These are phyloP conservation scores for Laspeyria flexula DNA, from an alignment of 2,888 invertebrate genomes.

Conservation along the genomic window DNA sequence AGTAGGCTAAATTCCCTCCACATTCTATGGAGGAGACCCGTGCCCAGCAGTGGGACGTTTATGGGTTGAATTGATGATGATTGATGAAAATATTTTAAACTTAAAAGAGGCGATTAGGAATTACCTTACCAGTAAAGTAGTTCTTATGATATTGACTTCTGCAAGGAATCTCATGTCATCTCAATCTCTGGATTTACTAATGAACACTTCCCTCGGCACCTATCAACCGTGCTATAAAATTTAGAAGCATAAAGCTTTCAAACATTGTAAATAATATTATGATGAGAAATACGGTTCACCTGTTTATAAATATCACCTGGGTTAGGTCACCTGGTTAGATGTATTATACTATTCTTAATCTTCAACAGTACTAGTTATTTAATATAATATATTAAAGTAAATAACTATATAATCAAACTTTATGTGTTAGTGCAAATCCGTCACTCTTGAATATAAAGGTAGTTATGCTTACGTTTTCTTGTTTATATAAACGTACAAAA, in stretches of 20 bases:
- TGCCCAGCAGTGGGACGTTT: too few species aligned
- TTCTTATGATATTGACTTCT: too few species aligned
- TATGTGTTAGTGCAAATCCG: conserved; percentile 68
- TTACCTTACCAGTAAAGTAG: too few species aligned
- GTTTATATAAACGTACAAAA: conserved; percentile 65
- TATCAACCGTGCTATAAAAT: conserved; percentile 18
- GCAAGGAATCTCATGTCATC: too few species aligned
- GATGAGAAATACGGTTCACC: conserved; percentile 11
- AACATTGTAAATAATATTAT: conserved; percentile 6
- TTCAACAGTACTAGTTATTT: conserved; percentile 17
- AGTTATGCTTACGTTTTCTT: conserved; percentile 55
- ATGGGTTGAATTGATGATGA: too few species aligned
- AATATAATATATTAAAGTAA: conserved; percentile 26
- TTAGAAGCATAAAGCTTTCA: conserved; percentile 14
- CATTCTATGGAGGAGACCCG: too few species aligned
- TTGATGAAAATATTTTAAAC: too few species aligned
- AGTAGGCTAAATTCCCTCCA: too few species aligned
- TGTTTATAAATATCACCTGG: too few species aligned
- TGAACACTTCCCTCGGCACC: neutral
- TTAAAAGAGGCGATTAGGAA: too few species aligned
- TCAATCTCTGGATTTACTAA: too few species aligned
- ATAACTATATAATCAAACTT: conserved; percentile 32
- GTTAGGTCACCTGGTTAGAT: too few species aligned
- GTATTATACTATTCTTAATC: conserved; percentile 21
- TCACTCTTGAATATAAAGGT: conserved; percentile 56